Conservation (phyloP, 2,888 invertebrate genomes). For the Eilema sororculum region DNA sequence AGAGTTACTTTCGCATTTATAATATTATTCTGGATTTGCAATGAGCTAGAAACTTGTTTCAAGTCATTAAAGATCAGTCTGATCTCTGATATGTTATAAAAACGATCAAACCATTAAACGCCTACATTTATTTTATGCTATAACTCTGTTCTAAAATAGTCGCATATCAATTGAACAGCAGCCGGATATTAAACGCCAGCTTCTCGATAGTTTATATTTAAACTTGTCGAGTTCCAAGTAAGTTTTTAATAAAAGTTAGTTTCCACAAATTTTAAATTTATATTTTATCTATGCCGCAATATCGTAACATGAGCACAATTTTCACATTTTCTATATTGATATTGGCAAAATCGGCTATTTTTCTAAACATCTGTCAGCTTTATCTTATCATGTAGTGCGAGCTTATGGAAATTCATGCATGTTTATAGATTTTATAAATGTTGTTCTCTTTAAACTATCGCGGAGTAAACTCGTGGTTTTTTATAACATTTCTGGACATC, state of each 20-base stretch:
- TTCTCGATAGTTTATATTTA: slow-evolving; percentile 45
- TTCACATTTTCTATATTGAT: slow-evolving; percentile 2
- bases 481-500: too few species aligned
- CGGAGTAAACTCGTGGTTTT: too few species aligned
- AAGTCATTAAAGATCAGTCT: too few species aligned
- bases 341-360: slow-evolving; percentile 1
- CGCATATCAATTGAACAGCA: slow-evolving; percentile 39
- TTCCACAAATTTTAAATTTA: slow-evolving; percentile 37
- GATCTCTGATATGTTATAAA: slow-evolving; percentile 20
- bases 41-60: too few species aligned
- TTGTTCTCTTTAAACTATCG: slow-evolving; percentile 11
- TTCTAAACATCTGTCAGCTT: slow-evolving; percentile 13
- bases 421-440: slow-evolving; percentile 19
- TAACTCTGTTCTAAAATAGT: slow-evolving; percentile 36
- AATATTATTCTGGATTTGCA: too few species aligned
- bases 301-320: not conserved
- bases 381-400: not conserved
- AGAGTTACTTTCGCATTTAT: too few species aligned
- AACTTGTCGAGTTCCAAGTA: slow-evolving; percentile 42
- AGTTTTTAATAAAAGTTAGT: slow-evolving; percentile 47
- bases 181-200: slow-evolving; percentile 57
- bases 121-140: slow-evolving; percentile 34
- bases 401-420: slow-evolving; percentile 19
- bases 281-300: slow-evolving; percentile 26
- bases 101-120: slow-evolving; percentile 36